These are phyloP conservation scores for Gymnocephalus cernua DNA, from an alignment of 2,113 vertebrate species.

Conservation along the genomic window DNA sequence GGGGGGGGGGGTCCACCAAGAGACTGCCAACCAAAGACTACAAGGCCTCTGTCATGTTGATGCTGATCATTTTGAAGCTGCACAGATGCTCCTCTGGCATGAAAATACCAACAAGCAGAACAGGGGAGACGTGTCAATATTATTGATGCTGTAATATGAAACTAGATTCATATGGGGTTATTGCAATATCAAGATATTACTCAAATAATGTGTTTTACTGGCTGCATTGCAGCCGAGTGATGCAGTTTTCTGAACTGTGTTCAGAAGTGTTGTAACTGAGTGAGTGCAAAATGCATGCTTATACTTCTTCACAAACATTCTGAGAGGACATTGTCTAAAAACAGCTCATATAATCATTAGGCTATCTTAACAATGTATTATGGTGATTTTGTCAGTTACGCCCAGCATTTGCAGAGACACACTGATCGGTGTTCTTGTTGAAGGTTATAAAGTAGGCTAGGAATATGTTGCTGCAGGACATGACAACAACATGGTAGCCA, in stretches of 20 bases:
- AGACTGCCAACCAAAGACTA: background rate
- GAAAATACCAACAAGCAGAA: background rate
- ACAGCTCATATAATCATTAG: background rate
- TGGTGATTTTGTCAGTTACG: background rate
- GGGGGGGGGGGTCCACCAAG: background rate
- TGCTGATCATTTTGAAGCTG: constrained; percentile 20
- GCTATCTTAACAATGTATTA: background rate
- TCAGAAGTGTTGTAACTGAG: background rate
- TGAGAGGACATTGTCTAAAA: background rate
- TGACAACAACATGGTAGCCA: constrained; percentile 63
- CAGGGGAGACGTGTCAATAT: constrained; percentile 10
- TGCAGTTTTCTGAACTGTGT: background rate
- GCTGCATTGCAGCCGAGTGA: background rate
- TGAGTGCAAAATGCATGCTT: background rate
- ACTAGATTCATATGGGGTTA: background rate
- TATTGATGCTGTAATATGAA: constrained; percentile 4
- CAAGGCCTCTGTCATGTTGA: constrained; percentile 10
- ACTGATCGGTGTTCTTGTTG: background rate
- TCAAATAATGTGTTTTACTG: background rate
- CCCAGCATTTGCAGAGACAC: background rate
- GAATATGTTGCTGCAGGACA: constrained; percentile 43
- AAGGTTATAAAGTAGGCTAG: constrained; percentile 25
- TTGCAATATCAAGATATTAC: background rate
- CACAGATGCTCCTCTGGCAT: constrained; percentile 22
- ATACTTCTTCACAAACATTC: background rate